Percentiles rank a stretch among this genome's conserved stretches.
Conservation (phyloP, 2,113 vertebrate species). For the Corydoras maculifer region DNA sequence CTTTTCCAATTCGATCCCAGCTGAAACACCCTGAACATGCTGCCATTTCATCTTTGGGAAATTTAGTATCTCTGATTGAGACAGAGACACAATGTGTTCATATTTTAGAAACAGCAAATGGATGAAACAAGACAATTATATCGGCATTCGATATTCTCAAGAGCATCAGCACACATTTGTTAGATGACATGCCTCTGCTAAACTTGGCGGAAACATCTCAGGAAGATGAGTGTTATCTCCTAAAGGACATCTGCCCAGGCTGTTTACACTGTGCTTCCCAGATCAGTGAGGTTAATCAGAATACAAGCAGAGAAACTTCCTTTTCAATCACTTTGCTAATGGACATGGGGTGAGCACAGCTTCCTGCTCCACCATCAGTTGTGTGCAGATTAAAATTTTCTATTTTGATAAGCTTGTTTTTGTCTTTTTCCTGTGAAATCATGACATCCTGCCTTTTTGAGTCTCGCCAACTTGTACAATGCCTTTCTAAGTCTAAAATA, state of each 20-base stretch:
- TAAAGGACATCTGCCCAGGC: constrained; percentile 65
- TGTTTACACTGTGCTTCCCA: constrained; percentile 56
- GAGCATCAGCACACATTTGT: constrained; percentile 48
- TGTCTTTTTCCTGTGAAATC: constrained; percentile 49
- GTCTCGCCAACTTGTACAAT: constrained; percentile 25
- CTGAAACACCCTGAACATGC: too few relatives aligned
- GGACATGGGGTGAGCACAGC: constrained; percentile 58
- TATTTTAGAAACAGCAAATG: constrained; percentile 26
- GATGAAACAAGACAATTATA: constrained; percentile 15
- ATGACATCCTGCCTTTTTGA: constrained; percentile 62
- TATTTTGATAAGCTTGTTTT: constrained; percentile 73
- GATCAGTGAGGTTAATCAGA: constrained; percentile 65
- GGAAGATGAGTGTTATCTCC: constrained; percentile 61
- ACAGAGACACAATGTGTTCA: constrained; percentile 19
- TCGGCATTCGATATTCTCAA: constrained; percentile 44
- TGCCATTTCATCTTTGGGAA: too few relatives aligned
- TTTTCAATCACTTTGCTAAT: constrained; percentile 66
- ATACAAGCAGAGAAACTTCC: constrained; percentile 67
- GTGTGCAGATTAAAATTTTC: constrained; percentile 54
- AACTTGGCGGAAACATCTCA: constrained; percentile 52
- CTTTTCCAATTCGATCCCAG: too few relatives aligned
- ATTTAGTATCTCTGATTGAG: too few relatives aligned
- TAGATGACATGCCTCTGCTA: constrained; percentile 52
- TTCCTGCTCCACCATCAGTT: constrained; percentile 66
- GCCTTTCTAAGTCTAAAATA: constrained; percentile 17